Evolutionary conservation across 2,113 vertebrate genomes (phyloP).

Genomic region (Dipodomys stephensi): DNA sequence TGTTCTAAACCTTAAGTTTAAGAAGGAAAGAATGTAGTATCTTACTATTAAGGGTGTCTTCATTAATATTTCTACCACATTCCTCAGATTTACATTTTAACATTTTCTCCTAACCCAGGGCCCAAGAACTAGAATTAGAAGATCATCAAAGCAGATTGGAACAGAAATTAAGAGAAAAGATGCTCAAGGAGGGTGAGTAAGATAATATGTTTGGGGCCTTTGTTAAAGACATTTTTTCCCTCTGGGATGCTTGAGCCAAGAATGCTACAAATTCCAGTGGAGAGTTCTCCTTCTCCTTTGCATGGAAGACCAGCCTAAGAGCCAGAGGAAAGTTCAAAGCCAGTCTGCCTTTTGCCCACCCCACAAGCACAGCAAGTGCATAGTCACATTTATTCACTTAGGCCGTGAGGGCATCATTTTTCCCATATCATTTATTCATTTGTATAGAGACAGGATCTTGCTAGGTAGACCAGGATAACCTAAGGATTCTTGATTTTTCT

Average conservation of each 20-base stretch:
- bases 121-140: slow-evolving; percentile 94
- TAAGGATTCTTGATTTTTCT: too few relatives aligned
- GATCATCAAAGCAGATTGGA: slow-evolving; percentile 94
- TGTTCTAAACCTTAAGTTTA: neutral
- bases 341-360: neutral
- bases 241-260: neutral
- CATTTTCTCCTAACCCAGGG: slow-evolving; percentile 85
- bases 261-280: neutral
- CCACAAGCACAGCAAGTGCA: neutral
- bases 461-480: neutral
- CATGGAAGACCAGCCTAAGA: neutral
- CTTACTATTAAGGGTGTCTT: neutral
- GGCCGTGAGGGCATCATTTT: neutral
- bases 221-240: neutral
- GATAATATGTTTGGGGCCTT: neutral
- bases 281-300: neutral
- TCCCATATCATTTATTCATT: neutral
- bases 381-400: neutral
- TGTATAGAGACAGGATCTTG: neutral
- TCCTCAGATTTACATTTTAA: neutral
- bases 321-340: fast-evolving
- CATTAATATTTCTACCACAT: neutral
- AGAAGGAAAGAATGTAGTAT: neutral
- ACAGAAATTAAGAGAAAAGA: slow-evolving; percentile 90
- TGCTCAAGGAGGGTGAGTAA: slow-evolving; percentile 90